phyloP scores from a whole-genome alignment of 2,113 vertebrate species.

The Scomber colias region DNA sequence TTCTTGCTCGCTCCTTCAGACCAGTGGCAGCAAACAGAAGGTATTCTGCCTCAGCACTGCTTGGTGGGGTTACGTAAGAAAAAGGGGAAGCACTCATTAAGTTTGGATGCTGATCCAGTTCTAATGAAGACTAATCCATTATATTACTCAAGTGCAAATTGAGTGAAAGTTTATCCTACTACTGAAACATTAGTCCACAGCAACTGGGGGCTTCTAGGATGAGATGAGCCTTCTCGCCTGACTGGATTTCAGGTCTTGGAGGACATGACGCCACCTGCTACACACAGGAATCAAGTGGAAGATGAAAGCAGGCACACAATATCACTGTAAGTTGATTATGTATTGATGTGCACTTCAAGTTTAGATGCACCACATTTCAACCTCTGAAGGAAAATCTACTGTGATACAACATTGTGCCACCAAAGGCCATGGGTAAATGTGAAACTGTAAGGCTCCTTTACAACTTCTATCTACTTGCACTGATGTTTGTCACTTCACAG shows the following conservation, averaged over 20 bases:
- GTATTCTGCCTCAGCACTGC: background rate
- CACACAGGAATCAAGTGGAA: constrained; percentile 1
- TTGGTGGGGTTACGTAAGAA: background rate
- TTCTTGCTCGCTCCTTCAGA: background rate
- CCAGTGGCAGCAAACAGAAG: background rate
- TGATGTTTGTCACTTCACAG: background rate
- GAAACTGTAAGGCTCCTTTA: no score
- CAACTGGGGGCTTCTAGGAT: background rate
- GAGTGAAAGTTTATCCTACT: constrained; percentile 24
- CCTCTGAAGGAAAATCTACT: background rate
- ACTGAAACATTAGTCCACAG: constrained; percentile 37
- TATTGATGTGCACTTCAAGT: background rate
- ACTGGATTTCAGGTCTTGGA: constrained; percentile 56
- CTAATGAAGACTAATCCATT: constrained; percentile 27
- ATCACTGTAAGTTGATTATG: no score
- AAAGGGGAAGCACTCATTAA: background rate
- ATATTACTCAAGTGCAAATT: background rate
- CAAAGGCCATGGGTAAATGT: background rate
- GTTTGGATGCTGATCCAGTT: background rate
- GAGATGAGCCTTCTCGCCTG: constrained; percentile 12
- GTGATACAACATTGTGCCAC: background rate
- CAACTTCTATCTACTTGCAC: background rate
- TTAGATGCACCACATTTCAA: background rate
- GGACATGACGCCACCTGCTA: constrained; percentile 33
- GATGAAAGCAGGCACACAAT: background rate